Evolutionary conservation across 2,888 invertebrate species (phyloP).

Genomic region (Cephonodes hylas): DNA sequence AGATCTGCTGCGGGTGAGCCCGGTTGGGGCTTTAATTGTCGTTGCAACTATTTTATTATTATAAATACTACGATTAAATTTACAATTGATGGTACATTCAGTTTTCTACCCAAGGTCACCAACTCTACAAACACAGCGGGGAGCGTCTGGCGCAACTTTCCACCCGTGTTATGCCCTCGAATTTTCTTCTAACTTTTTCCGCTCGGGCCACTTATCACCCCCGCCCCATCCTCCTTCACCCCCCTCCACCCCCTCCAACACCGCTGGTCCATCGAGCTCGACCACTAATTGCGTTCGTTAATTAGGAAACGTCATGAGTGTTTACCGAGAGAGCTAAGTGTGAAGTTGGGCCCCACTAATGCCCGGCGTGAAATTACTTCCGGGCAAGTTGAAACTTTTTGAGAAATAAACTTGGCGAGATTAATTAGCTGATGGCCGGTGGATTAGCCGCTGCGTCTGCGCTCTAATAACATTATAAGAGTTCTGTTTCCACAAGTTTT

Average conservation of each 20-base stretch:
- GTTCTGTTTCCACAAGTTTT: constrained; percentile 74
- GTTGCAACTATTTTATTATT: too few species aligned
- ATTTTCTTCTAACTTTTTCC: constrained; percentile 76
- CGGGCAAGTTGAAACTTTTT: constrained; percentile 75
- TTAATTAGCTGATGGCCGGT: constrained; percentile 79
- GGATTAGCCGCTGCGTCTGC: constrained; percentile 74
- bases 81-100: too few species aligned
- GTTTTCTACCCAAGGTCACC: constrained; percentile 43
- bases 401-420: constrained; percentile 76
- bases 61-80: too few species aligned
- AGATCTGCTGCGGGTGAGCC: too few species aligned
- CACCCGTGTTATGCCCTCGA: constrained; percentile 63
- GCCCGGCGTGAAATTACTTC: constrained; percentile 78
- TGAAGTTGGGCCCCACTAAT: constrained; percentile 76
- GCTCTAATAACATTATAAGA: constrained; percentile 78
- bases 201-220: constrained; percentile 73
- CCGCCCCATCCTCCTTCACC: constrained; percentile 31
- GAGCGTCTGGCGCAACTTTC: constrained; percentile 50
- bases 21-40: too few species aligned
- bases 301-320: constrained; percentile 82
- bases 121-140: constrained; percentile 22
- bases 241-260: constrained; percentile 30
- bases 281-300: constrained; percentile 81
- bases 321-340: constrained; percentile 79
- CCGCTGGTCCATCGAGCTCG: constrained; percentile 65